Conservation (phyloP, 2,797 vertebrate species). For the Ceryle rudis region DNA sequence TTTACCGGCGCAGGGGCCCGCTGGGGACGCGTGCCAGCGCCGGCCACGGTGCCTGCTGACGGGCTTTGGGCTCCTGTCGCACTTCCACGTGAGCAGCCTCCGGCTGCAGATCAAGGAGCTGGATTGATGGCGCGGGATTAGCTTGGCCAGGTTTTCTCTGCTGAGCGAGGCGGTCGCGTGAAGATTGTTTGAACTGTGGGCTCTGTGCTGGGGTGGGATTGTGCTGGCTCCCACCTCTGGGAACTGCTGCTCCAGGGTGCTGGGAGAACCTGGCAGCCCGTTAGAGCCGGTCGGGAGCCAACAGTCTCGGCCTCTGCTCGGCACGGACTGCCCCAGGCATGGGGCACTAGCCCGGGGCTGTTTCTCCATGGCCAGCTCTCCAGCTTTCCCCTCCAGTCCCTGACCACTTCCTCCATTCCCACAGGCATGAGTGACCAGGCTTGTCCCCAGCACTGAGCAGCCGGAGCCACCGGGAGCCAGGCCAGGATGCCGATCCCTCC, state of each 20-base stretch:
- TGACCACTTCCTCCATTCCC: constrained; percentile 26
- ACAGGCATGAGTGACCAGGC: constrained; percentile 80
- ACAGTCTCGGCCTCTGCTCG: not conserved
- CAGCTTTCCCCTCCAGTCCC: not conserved
- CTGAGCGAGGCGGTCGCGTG: rapidly evolving
- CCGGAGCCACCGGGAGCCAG: constrained; percentile 53
- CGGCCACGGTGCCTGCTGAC: not conserved
- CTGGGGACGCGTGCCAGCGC: not conserved
- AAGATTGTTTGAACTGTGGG: rapidly evolving
- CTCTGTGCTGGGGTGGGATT: rapidly evolving
- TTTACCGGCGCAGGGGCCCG: not conserved
- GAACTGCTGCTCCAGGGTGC: not conserved
- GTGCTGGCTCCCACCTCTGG: not conserved
- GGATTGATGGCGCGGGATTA: not conserved
- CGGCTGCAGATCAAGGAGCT: not conserved
- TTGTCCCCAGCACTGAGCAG: constrained; percentile 72
- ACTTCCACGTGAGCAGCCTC: not conserved
- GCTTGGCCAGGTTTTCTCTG: not conserved
- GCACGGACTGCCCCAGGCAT: rapidly evolving
- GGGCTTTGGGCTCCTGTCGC: not conserved
- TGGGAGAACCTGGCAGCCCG: not conserved
- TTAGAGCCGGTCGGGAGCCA: not conserved
- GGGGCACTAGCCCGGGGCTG: not conserved
- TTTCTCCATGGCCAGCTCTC: not conserved
- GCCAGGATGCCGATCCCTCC: constrained; percentile 93